Base-by-base conservation (phyloP, 2,797 vertebrate species). In the Typhlichthys subterraneus region DNA sequence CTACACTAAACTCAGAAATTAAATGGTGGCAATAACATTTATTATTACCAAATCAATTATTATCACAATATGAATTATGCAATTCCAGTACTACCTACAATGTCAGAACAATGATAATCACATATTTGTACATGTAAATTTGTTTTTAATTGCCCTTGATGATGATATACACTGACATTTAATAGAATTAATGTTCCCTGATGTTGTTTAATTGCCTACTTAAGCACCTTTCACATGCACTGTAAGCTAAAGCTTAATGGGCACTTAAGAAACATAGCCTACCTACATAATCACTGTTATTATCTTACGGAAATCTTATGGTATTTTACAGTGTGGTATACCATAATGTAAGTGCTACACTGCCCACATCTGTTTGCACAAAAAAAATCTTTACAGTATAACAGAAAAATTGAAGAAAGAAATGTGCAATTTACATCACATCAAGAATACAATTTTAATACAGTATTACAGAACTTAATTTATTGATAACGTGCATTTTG, bases 401-500 rank as follows among this genome's bases (percentile, higher is more conserved):
- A 53, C 57, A 67, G 72, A 80, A 80, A 7, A 1, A 13, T 48
- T 23, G 47, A 69, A 85, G 38, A 13, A 23, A 46, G 42, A 45
- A 54, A 67, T 17, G 38, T 67, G 62, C 53, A 76, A 65, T 59
- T 2, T 64, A 67, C 19, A 65, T 54, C 51, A 11, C 38, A 2
- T 47, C 13, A n/a, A 50, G 6, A 50, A n/a, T 42, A 42, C 38
- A 50, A 50, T 14, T 15, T 63, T 38, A 31, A 1, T 5, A 14
- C 13, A 31, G 31, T 38, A 15, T 63, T 38, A 52, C 10, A 42
- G 9, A 33, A 23, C 45, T 70, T 15, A 12, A 46, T 33, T 12
- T 5, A 59, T 73, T 71, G 14, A 75, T 66, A 75, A 85, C 84
- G 76, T 85, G 78, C 82, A 69, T 85, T 72, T 76, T 14, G 23